Percentiles rank a stretch among this genome's conserved stretches.
phyloP scores from a whole-genome alignment of 2,797 vertebrate genomes.

The Scolopax bukidnonensis region DNA sequence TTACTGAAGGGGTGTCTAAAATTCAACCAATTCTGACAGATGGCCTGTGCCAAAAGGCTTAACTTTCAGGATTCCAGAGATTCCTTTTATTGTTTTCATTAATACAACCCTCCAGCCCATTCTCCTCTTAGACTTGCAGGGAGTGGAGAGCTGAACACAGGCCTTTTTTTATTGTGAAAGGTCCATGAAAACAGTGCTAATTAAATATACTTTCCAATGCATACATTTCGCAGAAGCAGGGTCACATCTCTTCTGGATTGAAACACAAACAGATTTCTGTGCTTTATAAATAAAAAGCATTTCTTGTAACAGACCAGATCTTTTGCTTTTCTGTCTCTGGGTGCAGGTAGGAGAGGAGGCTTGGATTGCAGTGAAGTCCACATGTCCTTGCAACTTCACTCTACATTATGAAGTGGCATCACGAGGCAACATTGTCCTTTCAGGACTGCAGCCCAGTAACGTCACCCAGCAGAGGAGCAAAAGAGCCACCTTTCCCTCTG shows the following conservation, averaged over 20 bases:
- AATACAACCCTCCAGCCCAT: slow-evolving; percentile 19
- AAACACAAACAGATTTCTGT: not conserved
- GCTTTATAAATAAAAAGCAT: not conserved
- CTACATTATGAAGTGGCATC: slow-evolving; percentile 91
- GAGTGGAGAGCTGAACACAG: not conserved
- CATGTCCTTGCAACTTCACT: slow-evolving; percentile 92
- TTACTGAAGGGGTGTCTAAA: slow-evolving; percentile 33
- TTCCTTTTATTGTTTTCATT: slow-evolving; percentile 65
- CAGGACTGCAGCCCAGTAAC: slow-evolving; percentile 82
- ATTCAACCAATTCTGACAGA: slow-evolving; percentile 60
- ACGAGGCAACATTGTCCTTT: slow-evolving; percentile 90
- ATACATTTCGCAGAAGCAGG: not conserved
- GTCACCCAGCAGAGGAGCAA: slow-evolving; percentile 80
- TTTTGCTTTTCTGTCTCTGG: not conserved
- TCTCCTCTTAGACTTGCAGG: not conserved
- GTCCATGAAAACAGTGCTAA: not conserved
- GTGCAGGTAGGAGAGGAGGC: slow-evolving; percentile 89
- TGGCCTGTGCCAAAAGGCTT: slow-evolving; percentile 62
- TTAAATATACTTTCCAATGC: not conserved
- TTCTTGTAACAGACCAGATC: not conserved
- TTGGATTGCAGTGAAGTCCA: slow-evolving; percentile 87
- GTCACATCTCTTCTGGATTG: not conserved
- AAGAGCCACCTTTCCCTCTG: slow-evolving; percentile 78
- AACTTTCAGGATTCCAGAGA: slow-evolving; percentile 63
- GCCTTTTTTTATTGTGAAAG: not conserved